Evolutionary conservation across 2,113 vertebrate genomes (phyloP).

Genomic region (Labeo rohita): DNA sequence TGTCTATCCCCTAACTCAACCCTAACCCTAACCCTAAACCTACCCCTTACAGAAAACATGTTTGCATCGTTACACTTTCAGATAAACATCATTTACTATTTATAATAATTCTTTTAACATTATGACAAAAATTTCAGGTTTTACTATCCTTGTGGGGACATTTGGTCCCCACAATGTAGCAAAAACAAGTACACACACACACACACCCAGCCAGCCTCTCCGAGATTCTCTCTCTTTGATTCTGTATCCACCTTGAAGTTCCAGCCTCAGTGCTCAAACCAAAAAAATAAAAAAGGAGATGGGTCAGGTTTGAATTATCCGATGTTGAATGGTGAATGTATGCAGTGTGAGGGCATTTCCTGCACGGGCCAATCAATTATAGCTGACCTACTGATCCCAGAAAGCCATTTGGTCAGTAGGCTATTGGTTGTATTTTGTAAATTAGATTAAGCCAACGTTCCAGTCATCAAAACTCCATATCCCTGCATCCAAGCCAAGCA

Average conservation of each 20-base stretch:
- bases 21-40: no score
- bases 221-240: not conserved
- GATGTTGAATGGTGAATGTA: not conserved
- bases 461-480: conserved; percentile 2
- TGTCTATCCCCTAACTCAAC: no score
- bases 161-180: no score
- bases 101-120: no score
- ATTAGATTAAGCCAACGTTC: not conserved
- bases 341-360: not conserved
- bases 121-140: no score
- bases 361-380: conserved; percentile 6
- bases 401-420: conserved; percentile 1
- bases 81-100: no score
- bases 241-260: not conserved
- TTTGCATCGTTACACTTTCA: no score
- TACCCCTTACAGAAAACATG: no score
- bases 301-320: not conserved
- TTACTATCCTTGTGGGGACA: no score
- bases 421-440: conserved; percentile 22
- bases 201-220: not conserved
- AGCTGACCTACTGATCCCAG: conserved; percentile 13
- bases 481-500: not conserved
- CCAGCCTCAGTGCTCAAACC: not conserved
- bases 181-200: no score
- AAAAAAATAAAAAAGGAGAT: not conserved